phyloP scores from a whole-genome alignment of 2,888 invertebrate genomes.

The Rhimphoctona megacephalus region DNA sequence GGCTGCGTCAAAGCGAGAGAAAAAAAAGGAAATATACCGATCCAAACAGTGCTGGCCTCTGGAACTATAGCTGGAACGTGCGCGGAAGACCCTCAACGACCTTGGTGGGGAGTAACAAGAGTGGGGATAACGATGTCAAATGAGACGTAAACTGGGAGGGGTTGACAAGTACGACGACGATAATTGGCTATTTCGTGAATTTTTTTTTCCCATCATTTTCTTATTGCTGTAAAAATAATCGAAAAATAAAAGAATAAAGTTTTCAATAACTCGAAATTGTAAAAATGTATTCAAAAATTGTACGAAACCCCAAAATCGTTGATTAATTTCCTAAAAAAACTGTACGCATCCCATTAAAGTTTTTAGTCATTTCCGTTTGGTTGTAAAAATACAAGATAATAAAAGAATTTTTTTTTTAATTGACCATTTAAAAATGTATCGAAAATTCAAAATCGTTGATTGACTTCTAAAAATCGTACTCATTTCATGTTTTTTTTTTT shows the following conservation, averaged over 20 bases:
- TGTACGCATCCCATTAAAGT: background rate
- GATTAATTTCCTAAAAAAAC: background rate
- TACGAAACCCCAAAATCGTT: background rate
- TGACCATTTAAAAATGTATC: background rate
- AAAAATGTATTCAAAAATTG: background rate
- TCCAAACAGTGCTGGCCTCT: slow-evolving; percentile 66
- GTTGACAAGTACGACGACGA: background rate
- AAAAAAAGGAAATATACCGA: slow-evolving; percentile 17
- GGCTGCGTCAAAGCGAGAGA: background rate
- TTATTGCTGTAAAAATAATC: background rate
- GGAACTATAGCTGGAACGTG: slow-evolving; percentile 35
- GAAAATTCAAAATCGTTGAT: background rate
- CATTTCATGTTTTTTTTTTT: background rate
- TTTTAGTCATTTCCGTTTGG: background rate
- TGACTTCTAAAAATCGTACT: background rate
- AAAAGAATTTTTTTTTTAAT: too few relatives aligned
- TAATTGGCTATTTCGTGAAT: background rate
- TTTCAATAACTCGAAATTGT: background rate
- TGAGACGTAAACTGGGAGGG: background rate
- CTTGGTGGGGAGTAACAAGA: slow-evolving; percentile 9
- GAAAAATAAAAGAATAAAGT: background rate
- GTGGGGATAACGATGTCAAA: slow-evolving; percentile 4
- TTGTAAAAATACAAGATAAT: background rate
- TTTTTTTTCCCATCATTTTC: background rate
- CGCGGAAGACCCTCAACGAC: slow-evolving; percentile 38